phyloP scores from a whole-genome alignment of 2,888 invertebrate species.

The Deladenus siricidicola region DNA sequence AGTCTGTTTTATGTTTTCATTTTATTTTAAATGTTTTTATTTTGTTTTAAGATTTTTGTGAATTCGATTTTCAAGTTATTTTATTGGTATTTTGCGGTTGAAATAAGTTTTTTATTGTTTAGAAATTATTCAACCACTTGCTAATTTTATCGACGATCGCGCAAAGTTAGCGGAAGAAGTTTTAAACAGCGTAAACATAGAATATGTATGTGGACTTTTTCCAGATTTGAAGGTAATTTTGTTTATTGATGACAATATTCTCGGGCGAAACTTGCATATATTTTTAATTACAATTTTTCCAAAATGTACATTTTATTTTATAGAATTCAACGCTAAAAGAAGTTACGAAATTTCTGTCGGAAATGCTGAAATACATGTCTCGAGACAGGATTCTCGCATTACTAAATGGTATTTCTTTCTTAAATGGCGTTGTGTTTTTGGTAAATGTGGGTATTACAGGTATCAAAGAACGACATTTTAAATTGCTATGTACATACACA shows the following conservation, averaged over 20 bases:
- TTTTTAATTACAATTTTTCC: neutral
- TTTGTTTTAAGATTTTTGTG: too few relatives aligned
- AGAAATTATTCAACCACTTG: conserved; percentile 13
- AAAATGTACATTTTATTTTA: too few relatives aligned
- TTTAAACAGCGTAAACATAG: conserved; percentile 7
- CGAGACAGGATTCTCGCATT: conserved; percentile 9
- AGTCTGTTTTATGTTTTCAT: too few relatives aligned
- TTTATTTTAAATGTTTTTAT: too few relatives aligned
- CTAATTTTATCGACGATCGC: conserved; percentile 14
- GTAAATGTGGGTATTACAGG: too few relatives aligned
- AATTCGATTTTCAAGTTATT: too few relatives aligned
- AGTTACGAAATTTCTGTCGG: conserved; percentile 1
- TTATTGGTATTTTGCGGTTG: too few relatives aligned
- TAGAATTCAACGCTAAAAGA: conserved; percentile 83
- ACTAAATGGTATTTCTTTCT: conserved; percentile 9
- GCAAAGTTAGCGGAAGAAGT: conserved; percentile 12
- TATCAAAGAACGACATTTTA: too few relatives aligned
- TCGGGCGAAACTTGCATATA: neutral
- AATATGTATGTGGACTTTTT: conserved; percentile 11
- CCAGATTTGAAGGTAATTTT: conserved; percentile 13
- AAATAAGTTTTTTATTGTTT: too few relatives aligned
- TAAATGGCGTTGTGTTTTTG: conserved; percentile 3
- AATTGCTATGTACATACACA: too few relatives aligned
- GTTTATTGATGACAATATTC: neutral
- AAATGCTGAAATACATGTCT: conserved; percentile 16